Evolutionary conservation across 2,888 invertebrate species (phyloP), one percentile per base, ranked within the genome.

Genomic region (Aleiodes leptofemur): DNA sequence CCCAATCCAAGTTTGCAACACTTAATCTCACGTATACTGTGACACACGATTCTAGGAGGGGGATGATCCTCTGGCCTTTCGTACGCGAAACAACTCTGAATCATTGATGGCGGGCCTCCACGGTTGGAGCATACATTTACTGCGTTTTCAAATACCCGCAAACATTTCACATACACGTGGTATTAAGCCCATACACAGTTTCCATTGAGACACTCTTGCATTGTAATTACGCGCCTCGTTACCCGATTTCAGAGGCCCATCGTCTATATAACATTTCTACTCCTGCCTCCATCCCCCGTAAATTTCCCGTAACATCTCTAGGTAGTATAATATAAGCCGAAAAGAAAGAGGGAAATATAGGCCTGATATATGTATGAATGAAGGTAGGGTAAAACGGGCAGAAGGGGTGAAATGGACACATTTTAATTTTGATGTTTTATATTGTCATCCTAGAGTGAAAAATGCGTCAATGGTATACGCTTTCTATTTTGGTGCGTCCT

Each of bases 211-310:
- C 78, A 79, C 73, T 72, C 76, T 76, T 76, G 74, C 50, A 76
- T 74, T 79, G 80, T 81, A 81, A 83, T 83, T 82, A 81, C 77
- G 80, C 79, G 80, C 77, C 79, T 79, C 80, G 81, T 81, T 81
- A 78, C 79, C 73, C 70, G 43, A 64, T 48, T 29, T 13, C 64
- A 14, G 23, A 16, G 8, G 16, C 13, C 13, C 64, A 7, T 16
- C 64, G 14, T 48, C 43, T 48, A 16, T 48, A 16, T 23, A 23
- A 23, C 16, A 38, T 13, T 13, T 4, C 34, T n/a, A 43, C 64
- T 38, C 9, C 48, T 7, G 55, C 6, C 14, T 55, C 8, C 11
- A 8, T 6, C 14, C 14, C 16, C 6, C 14, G 4, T 51, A n/a
- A 16, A 14, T 11, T 38, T 38, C 38, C 38, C 38, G 38, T 38